Base-by-base conservation (phyloP, 2,797 vertebrate genomes). In the Dipus sagitta region DNA sequence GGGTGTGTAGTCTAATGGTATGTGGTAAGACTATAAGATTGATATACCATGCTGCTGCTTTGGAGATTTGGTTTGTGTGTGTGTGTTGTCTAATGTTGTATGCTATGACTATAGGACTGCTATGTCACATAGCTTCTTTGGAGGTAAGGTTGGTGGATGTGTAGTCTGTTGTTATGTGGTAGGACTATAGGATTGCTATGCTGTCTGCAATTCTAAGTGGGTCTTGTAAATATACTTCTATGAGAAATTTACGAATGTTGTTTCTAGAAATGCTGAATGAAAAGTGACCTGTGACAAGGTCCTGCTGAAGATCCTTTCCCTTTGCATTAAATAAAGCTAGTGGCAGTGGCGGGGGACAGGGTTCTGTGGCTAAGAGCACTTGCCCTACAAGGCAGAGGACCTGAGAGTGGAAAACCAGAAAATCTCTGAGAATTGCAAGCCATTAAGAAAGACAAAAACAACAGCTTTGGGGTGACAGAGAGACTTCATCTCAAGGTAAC, bases 241-340 rank as follows among this genome's bases (percentile, higher is more conserved):
- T 60, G 58, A 90, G 47, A 94, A 86, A 93, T 71, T 77, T 18
- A 84, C 26, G 88, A 28, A 11, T 65, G 5, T 42, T 54, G 26
- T 60, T 0, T 38, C 32, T 89, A 88, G 38, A 74, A 86, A 87
- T 64, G 42, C 18, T 67, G 76, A 74, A 4, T 52, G 78, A 42
- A 34, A 38, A 54, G 18, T 20, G 65, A 75, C 58, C 79, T 70
- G 24, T 83, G 64, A 71, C 34, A n/a, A 67, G 38, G 64, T 28
- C n/a, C 7, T 58, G n/a, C 26, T 68, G 52, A 11, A 75, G n/a
- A 1, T 42, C 21, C 54, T 89, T 62, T 74, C 28, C 85, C 82
- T 11, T 62, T 92, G 23, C 89, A 54, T 86, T 88, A 80, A 85
- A 30, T 88, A 80, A 85, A 32, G 8, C 10, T 23, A 68, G 38